Evolutionary conservation across 2,113 vertebrate species (phyloP).

Genomic region (Calyptommatus sinebrachiatus): DNA sequence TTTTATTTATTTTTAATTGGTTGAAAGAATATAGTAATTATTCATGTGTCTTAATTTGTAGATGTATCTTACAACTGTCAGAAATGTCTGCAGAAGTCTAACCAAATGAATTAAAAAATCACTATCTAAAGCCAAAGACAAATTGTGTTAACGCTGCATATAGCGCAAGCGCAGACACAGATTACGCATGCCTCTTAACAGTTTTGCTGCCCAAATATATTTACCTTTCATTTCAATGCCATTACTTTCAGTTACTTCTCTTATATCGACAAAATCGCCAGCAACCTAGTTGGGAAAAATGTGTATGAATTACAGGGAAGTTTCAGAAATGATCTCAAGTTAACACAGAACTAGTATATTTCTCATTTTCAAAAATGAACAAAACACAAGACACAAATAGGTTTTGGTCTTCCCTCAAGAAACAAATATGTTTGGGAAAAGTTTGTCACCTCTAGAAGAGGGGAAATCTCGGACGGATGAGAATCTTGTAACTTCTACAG

Average conservation of each 20-base stretch:
- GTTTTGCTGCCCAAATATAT: not conserved
- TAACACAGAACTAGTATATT: not conserved
- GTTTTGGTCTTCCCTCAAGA: not conserved
- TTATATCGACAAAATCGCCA: conserved; percentile 87
- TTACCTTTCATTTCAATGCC: conserved; percentile 80
- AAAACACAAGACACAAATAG: not conserved
- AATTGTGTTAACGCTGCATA: not conserved
- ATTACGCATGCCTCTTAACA: not conserved
- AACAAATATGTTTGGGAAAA: not conserved
- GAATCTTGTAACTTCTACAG: too few species aligned
- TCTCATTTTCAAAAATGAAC: conserved; percentile 19
- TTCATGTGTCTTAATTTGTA: not conserved
- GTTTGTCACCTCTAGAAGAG: not conserved
- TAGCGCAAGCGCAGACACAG: not conserved
- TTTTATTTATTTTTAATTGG: not conserved
- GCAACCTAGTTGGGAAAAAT: conserved; percentile 73
- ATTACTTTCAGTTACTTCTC: conserved; percentile 80
- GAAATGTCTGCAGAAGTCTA: not conserved
- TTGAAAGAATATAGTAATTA: not conserved
- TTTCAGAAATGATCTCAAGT: not conserved
- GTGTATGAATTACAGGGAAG: not conserved
- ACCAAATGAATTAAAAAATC: not conserved
- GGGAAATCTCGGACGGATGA: too few species aligned
- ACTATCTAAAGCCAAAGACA: not conserved
- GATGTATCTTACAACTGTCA: not conserved